These are phyloP conservation scores for Pteronotus mesoamericanus DNA, from an alignment of 2,797 vertebrate genomes.

Conservation along the genomic window DNA sequence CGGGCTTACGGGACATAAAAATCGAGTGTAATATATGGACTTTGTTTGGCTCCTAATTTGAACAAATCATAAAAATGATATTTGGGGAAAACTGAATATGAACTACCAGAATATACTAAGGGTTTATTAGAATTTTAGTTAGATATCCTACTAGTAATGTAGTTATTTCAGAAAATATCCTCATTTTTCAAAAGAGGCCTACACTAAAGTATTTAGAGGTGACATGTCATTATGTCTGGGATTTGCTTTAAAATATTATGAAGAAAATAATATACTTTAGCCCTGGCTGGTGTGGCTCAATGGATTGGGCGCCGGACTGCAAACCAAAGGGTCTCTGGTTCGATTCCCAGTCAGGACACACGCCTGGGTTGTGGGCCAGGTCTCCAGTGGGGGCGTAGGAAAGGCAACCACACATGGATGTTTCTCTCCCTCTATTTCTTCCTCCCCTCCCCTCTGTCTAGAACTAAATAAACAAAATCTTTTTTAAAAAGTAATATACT, in stretches of 20 bases:
- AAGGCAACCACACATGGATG: too few relatives aligned
- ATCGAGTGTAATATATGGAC: background rate
- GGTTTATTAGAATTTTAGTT: background rate
- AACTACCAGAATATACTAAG: background rate
- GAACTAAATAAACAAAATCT: too few relatives aligned
- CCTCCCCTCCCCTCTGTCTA: too few relatives aligned
- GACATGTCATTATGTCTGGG: background rate
- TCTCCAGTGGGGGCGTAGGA: too few relatives aligned
- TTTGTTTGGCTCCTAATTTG: background rate
- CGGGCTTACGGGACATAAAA: background rate
- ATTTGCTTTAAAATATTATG: constrained; percentile 29
- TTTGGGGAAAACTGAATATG: background rate
- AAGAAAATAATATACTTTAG: background rate
- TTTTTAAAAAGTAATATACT: background rate
- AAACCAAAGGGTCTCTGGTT: too few relatives aligned
- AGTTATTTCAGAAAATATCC: constrained; percentile 2
- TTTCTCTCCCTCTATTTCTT: too few relatives aligned
- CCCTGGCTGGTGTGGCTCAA: too few relatives aligned
- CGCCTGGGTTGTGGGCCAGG: too few relatives aligned
- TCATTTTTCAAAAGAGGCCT: background rate
- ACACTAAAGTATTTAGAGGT: background rate
- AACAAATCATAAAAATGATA: constrained; percentile 22
- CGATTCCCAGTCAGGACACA: too few relatives aligned
- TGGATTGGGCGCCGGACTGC: too few relatives aligned
- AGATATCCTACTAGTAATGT: background rate